Evolutionary conservation across 2,888 invertebrate species (phyloP), one percentile per base, ranked within the genome.

Genomic region (Drosophila nr. medialis): DNA sequence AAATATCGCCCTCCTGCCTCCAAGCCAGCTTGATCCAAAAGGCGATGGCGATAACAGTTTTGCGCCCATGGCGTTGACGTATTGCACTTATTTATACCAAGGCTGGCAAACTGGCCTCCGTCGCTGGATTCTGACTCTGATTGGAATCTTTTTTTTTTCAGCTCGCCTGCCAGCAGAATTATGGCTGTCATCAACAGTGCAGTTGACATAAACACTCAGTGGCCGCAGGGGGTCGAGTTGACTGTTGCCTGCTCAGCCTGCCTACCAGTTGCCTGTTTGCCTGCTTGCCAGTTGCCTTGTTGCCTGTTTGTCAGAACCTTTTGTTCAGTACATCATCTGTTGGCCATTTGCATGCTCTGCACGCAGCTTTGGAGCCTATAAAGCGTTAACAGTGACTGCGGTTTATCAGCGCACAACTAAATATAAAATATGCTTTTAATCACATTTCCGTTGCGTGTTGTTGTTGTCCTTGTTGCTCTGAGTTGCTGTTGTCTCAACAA

Each of bases 171-270:
- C 71, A 60, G 62, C 66, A 80, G 77, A 90, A 91, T 90, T 91
- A 90, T 91, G 90, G 82, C 91, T 90, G 91, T 90, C 90, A 91
- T 90, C 89, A 89, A 87, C 79, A 82, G 80, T 88, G 85, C 77
- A 84, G 86, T 87, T 88, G 88, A 89, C 86, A 85, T 89, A 89
- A 89, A 85, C 88, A 88, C 76, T 89, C 83, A 83, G 71, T 68
- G 80, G 73, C 85, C 73, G 54, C 75, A 87, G 85, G 86, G 87
- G 87, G 83, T 88, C 89, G 89, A 51, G 68, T 85, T 80, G 86
- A 86, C 86, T 58, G 73, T 61, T 53, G 27, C 55, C 55, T 18
- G 42, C 66, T 18, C 24, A n/a, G 40, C 40, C 40, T n/a, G 40
- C 42, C 45, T 56, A 24, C 62, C 62, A n/a, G 59, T 40, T 65